Evolutionary conservation across 2,888 invertebrate genomes (phyloP), one percentile per base, ranked within the genome.

Genomic region (Allophyes oxyacanthae): DNA sequence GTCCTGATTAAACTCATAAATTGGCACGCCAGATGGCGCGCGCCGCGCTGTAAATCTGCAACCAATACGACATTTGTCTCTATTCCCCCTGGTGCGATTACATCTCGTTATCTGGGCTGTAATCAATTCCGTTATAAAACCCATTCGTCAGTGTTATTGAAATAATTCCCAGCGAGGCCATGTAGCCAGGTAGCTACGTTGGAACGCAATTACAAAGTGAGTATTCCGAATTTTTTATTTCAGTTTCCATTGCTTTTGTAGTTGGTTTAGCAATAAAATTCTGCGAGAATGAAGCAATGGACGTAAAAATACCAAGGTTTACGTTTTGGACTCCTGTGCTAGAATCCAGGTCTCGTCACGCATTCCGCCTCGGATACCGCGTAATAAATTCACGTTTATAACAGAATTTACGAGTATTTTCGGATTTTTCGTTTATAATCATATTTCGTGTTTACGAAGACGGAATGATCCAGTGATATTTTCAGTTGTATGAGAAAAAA

Each of bases 1-100:
- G 67, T 72, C 76, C 88, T 91, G 91, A 92, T 93, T 92, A 92
- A 92, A 92, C 84, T 90, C 92, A 91, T 93, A 92, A 92, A 93
- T 93, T 88, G 85, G 81, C 72, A 79, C 88, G 86, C 89, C 92
- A 92, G 90, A 90, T 90, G 91, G 86, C 87, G 82, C 84, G 75
- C 77, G 84, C 87, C 86, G 81, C 88, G 85, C 81, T 88, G 91
- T 92, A 91, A 90, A 92, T 92, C 90, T 86, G 88, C 82, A 81
- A 86, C 90, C 91, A 85, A 90, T 91, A 87, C 89, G 86, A 83
- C 91, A 88, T 91, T 90, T 91, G 92, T 92, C 90, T 90, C 86
- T 90, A 90, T 89, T 87, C 88, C 87, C 86, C 72, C 54, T 69
- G 80, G 81, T 73, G 45, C 79, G 80, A 86, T 87, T 82, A 82